phyloP scores from a whole-genome alignment of 2,888 invertebrate genomes.

The Noctua comes region DNA sequence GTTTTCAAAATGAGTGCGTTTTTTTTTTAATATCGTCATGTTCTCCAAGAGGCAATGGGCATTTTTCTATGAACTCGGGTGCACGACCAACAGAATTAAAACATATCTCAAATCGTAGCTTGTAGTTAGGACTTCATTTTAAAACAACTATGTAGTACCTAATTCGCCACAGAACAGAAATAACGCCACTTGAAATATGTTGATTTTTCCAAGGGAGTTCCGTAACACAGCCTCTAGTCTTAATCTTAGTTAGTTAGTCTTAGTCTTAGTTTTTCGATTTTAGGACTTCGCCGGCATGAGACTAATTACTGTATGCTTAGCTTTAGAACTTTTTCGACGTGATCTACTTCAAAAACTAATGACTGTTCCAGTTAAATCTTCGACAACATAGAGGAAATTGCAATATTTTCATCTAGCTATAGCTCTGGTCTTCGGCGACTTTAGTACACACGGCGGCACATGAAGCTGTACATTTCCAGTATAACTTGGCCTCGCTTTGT shows the following conservation, averaged over 20 bases:
- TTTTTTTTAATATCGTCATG: background rate
- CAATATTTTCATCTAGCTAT: background rate
- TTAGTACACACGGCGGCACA: background rate
- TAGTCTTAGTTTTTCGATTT: background rate
- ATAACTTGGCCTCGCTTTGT: too few species aligned
- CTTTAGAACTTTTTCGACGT: background rate
- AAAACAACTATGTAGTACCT: background rate
- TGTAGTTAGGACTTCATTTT: background rate
- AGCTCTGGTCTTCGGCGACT: background rate
- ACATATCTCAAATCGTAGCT: background rate
- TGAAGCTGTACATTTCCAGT: too few species aligned
- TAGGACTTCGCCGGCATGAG: background rate
- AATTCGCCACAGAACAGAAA: background rate
- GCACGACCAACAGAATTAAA: background rate
- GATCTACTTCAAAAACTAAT: background rate
- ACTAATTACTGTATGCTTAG: background rate
- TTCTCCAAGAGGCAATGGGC: background rate
- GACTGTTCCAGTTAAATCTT: background rate
- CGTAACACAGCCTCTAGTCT: background rate
- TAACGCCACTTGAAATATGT: background rate
- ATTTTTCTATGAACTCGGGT: background rate
- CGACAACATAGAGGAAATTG: background rate
- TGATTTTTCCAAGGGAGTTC: background rate
- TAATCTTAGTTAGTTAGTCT: too few species aligned
- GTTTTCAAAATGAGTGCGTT: background rate